Evolutionary conservation across 2,888 invertebrate genomes (phyloP).

Genomic region (Monopis laevigella): DNA sequence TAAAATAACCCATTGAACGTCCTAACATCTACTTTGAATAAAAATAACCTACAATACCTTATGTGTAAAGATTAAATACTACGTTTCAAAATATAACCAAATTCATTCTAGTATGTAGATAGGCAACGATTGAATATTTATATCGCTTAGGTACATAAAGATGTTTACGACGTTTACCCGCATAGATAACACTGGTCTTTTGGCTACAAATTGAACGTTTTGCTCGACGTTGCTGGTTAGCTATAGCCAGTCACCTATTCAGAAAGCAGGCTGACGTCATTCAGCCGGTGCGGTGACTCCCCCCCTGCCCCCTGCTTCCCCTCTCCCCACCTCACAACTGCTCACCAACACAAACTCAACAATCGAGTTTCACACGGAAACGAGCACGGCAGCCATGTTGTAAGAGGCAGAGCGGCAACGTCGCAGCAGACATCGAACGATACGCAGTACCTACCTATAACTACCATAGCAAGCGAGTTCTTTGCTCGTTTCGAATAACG

Average conservation of each 20-base stretch:
- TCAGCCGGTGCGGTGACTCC: conserved; percentile 38
- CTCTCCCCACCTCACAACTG: conserved; percentile 21
- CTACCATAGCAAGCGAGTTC: too few species aligned
- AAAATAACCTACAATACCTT: too few species aligned
- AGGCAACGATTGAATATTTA: too few species aligned
- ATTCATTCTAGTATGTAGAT: too few species aligned
- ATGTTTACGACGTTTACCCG: conserved; percentile 3
- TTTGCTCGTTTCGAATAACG: too few species aligned
- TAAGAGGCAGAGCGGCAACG: conserved; percentile 63
- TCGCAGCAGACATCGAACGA: conserved; percentile 65
- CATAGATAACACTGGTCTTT: conserved; percentile 6
- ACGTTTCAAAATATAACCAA: too few species aligned
- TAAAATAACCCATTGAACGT: too few species aligned
- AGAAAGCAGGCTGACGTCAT: conserved; percentile 60
- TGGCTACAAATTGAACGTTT: conserved; percentile 12
- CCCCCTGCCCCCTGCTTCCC: conserved; percentile 23
- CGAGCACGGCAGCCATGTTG: conserved; percentile 64
- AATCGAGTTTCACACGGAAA: conserved; percentile 65
- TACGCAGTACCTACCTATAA: too few species aligned
- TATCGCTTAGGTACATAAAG: too few species aligned
- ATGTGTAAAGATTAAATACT: too few species aligned
- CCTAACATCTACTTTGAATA: too few species aligned
- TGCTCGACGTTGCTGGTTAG: conserved; percentile 11
- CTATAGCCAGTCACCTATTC: conserved; percentile 26
- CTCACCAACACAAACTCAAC: conserved; percentile 42